phyloP scores from a whole-genome alignment of 2,113 vertebrate genomes.

The Alectura lathami region DNA sequence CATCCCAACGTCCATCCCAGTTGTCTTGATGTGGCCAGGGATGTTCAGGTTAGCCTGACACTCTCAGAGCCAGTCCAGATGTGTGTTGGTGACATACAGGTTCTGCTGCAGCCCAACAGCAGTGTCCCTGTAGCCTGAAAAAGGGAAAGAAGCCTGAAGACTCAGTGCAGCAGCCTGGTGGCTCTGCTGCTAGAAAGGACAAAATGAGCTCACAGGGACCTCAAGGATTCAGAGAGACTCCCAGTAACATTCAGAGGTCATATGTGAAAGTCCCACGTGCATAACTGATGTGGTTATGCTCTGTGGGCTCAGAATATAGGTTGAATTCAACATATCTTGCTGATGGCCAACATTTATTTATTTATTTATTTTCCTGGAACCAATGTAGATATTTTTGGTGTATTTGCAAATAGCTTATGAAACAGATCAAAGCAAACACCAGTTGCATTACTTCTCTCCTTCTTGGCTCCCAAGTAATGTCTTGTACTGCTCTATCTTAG shows the following conservation, averaged over 20 bases:
- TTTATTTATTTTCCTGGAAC: not conserved
- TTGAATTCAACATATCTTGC: not conserved
- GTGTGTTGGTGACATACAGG: not conserved
- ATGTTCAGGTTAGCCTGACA: not conserved
- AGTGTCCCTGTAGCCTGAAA: not conserved
- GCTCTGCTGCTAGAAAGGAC: not conserved
- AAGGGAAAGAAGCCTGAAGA: not conserved
- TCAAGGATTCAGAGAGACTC: not conserved
- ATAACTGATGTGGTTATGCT: not conserved
- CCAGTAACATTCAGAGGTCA: not conserved
- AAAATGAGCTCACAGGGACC: not conserved
- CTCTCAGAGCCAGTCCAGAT: not conserved
- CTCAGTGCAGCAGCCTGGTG: rapidly evolving
- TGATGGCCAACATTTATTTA: not conserved
- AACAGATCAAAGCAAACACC: not conserved
- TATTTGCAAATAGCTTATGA: not conserved
- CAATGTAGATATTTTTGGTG: rapidly evolving
- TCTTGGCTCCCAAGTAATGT: not conserved
- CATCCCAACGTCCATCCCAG: not conserved
- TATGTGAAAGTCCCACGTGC: not conserved
- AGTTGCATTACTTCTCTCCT: not conserved
- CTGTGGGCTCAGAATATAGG: not conserved
- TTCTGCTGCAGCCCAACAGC: not conserved
- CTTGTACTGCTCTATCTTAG: not conserved
- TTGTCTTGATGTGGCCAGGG: no score